Evolutionary conservation across 2,888 invertebrate species (phyloP).

Genomic region (Eumacrocentrus americanus): DNA sequence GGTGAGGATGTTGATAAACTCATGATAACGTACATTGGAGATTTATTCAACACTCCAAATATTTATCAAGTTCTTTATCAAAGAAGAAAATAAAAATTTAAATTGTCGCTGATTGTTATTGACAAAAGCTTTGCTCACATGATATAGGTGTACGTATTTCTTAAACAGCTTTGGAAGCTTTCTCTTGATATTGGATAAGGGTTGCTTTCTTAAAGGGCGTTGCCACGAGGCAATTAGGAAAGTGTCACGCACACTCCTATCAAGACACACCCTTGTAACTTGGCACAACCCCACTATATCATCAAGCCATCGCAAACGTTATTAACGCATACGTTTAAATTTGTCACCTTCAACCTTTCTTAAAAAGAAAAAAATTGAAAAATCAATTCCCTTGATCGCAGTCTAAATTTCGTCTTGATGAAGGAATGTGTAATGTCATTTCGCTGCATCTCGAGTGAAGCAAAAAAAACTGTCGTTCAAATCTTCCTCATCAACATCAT

Average conservation of each 20-base stretch:
- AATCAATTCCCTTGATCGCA: no score
- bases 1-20: slow-evolving; percentile 56
- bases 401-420: not conserved
- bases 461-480: not conserved
- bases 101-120: no score
- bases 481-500: slow-evolving; percentile 12
- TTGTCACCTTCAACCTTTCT: no score
- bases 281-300: no score
- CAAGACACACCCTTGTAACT: slow-evolving; percentile 19
- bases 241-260: slow-evolving; percentile 59
- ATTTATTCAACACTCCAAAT: slow-evolving; percentile 43
- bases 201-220: slow-evolving; percentile 56
- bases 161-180: not conserved
- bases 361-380: no score
- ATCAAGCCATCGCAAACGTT: no score
- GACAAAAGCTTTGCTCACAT: no score
- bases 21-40: slow-evolving; percentile 32
- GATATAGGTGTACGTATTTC: not conserved
- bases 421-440: not conserved
- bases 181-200: slow-evolving; percentile 36
- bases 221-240: slow-evolving; percentile 57
- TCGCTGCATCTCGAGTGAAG: not conserved
- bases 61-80: slow-evolving; percentile 18
- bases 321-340: no score
- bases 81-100: no score